Evolutionary conservation across 2,113 vertebrate genomes (phyloP).

Genomic region (Marcusenius ussheri): DNA sequence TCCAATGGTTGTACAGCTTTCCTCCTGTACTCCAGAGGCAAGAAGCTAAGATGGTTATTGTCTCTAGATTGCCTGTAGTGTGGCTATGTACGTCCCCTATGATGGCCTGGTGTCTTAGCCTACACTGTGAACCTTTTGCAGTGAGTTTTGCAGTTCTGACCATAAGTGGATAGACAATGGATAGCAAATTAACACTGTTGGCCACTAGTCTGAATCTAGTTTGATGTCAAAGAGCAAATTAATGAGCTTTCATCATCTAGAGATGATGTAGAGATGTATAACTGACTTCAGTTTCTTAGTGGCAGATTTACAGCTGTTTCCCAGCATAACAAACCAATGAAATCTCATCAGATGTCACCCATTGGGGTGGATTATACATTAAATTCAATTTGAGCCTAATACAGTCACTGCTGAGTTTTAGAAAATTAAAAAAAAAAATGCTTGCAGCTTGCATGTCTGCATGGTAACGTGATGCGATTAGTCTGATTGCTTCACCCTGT

Average conservation of each 20-base stretch:
- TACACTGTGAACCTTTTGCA: neutral
- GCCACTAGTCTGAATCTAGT: neutral
- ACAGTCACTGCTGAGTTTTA: neutral
- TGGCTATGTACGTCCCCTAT: neutral
- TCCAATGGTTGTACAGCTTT: neutral
- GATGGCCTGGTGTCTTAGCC: neutral
- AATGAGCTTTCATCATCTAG: neutral
- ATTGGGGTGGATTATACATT: neutral
- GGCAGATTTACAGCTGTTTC: neutral
- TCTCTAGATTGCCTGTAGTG: neutral
- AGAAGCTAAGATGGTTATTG: neutral
- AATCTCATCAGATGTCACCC: neutral
- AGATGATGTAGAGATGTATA: neutral
- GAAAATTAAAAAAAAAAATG: neutral
- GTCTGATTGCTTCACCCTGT: neutral
- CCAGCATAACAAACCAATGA: neutral
- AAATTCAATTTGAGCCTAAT: constrained; percentile 1
- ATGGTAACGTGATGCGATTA: neutral
- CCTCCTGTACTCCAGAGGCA: neutral
- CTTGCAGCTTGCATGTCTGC: neutral
- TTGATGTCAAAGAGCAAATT: neutral
- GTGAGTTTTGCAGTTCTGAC: neutral
- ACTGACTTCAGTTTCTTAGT: neutral
- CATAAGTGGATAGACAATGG: neutral
- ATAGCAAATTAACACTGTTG: neutral